phyloP scores from a whole-genome alignment of 2,888 invertebrate species.

The Beris morrisii region DNA sequence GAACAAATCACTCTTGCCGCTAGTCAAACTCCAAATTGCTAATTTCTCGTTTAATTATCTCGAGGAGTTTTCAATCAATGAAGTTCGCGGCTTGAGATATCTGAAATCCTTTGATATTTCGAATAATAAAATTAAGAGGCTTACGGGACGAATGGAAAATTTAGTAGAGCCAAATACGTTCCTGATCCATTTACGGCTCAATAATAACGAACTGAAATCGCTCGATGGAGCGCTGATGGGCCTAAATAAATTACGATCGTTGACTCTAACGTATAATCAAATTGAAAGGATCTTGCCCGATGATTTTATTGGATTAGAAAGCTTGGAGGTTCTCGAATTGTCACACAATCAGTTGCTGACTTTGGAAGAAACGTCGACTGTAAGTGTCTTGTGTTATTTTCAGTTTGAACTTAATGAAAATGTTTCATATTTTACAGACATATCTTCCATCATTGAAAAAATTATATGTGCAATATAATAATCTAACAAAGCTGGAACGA shows the following conservation, averaged over 20 bases:
- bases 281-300: conserved; percentile 73
- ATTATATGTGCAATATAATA: conserved; percentile 75
- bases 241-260: conserved; percentile 68
- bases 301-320: conserved; percentile 76
- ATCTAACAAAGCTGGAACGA: conserved; percentile 71
- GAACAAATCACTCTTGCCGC: conserved; percentile 71
- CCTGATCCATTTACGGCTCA: conserved; percentile 70
- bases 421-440: conserved; percentile 62
- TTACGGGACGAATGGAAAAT: conserved; percentile 72
- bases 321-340: conserved; percentile 72
- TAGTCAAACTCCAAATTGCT: conserved; percentile 67
- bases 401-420: conserved; percentile 15
- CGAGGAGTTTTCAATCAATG: conserved; percentile 76
- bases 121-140: conserved; percentile 69
- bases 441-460: conserved; percentile 76
- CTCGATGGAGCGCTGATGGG: conserved; percentile 77
- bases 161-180: conserved; percentile 75
- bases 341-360: conserved; percentile 77
- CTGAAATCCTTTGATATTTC: conserved; percentile 76
- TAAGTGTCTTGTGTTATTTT: conserved; percentile 49
- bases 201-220: conserved; percentile 71
- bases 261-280: conserved; percentile 76
- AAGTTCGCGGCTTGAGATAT: conserved; percentile 72
- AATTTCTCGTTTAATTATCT: conserved; percentile 77
- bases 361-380: conserved; percentile 81